Base-by-base conservation (phyloP, 2,888 invertebrate species). In the Elysia crispata region DNA sequence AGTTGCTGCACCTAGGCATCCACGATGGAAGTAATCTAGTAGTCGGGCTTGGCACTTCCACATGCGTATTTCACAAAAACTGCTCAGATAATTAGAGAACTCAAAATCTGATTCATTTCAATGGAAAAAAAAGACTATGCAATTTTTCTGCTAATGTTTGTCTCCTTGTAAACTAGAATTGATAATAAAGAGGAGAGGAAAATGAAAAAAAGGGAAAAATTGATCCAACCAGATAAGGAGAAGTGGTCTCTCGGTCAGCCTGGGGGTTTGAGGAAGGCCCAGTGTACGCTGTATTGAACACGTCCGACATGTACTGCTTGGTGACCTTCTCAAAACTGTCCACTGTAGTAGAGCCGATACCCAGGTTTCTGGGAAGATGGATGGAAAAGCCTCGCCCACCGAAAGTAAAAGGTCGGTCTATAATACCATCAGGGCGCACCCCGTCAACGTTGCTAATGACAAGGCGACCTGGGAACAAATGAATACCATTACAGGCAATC, bases 331-430 rank as follows among this genome's bases (percentile, higher is more conserved):
- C 78, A 8, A 78, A 13, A 72, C 70, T 78, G 72, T 78, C 78
- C 62, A 78, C 72, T 13, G 70, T 70, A 11, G 72, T 23, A 1
- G 78, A 70, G 41, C 62, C 18, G 18, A 62, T 30, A 20, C 41
- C 41, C 60, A 78, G 31, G 20, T 54, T 62, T 18, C 25, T 5
- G 49, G 62, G 41, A 41, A 31, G 31, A 25, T 57, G 57, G 72
- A 78, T 78, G 60, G 62, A 70, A 72, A 78, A 70, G 41, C 78
- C 78, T 0, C 78, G 78, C 23, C 78, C 78, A 6, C 78, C 78
- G 72, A 72, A 72, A 54, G 70, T 23, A 70, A 70, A 78, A 25
- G 72, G 41, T 20, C 72, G 54, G 25, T 72, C 72, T n/a, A 78
- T 60, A 15, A 49, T 8, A 20, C 72, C 72, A 25, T 31, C 54